Conservation (phyloP, 2,113 vertebrate genomes). For the Turnix velox region DNA sequence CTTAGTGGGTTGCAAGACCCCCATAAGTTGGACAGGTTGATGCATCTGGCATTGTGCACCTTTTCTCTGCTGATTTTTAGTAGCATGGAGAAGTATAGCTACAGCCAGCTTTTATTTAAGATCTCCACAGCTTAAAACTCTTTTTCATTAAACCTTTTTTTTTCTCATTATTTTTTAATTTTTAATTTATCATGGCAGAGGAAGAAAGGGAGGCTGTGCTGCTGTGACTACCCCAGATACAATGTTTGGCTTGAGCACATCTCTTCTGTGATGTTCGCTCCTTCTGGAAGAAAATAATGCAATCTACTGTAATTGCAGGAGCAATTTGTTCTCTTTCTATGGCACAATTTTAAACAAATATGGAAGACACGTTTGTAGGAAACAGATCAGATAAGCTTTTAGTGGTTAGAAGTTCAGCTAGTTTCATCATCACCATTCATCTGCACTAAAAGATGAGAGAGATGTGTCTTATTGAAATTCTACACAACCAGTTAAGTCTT, state of each 20-base stretch:
- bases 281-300: constrained; percentile 10
- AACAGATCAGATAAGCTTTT: neutral
- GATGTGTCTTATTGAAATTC: neutral
- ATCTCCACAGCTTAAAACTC: neutral
- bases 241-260: neutral
- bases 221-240: neutral
- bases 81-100: neutral
- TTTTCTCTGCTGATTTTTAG: neutral
- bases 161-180: neutral
- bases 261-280: neutral
- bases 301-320: neutral
- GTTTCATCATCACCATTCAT: neutral
- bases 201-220: neutral
- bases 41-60: neutral
- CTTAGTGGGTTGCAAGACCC: neutral
- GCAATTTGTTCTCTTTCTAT: accelerated
- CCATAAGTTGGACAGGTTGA: neutral
- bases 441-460: neutral
- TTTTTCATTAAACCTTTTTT: neutral
- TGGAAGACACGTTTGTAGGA: neutral
- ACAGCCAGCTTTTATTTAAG: neutral
- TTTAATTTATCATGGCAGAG: neutral
- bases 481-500: neutral
- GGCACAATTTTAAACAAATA: neutral
- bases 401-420: neutral